Evolutionary conservation across 2,888 invertebrate species (phyloP), one percentile per base, ranked within the genome.

Genomic region (Campoplex capitator): DNA sequence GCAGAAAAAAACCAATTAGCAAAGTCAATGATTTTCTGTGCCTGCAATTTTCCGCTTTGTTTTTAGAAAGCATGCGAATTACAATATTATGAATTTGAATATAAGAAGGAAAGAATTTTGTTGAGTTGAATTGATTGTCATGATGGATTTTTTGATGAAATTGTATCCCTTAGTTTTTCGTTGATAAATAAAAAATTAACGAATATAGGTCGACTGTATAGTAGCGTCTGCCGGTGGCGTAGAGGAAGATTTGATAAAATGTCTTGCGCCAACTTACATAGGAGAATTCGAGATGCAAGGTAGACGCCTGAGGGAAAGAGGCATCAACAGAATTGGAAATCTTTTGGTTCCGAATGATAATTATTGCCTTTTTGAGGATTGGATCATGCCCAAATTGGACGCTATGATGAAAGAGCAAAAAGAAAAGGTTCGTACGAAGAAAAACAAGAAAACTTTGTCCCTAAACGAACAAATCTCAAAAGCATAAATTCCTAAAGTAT

Each of bases 231-330:
- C 99, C 0, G 99, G 99, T 0, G 99, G 99, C 0, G 96, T 99
- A 0, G 99, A 99, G 94, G 99, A 99, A 95, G 99, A 99, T 95
- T 96, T 99, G 70, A 99, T 99, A 67, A 99, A 99, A 95, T 99
- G 99, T 93, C 95, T 99, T 80, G 98, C 98, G 1, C 98, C 99
- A 0, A 99, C 99, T 0, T 99, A 96, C 91, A 94, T 99, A 76
- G 99, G 99, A 0, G 98, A 98, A 92, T 99, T 99, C 93, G 88
- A 89, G 56, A 95, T 99, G 79, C 96, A 96, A 90, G 99, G 99
- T 0, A 96, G 96, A 94, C 95, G 95, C 73, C 95, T 99, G 28
- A 95, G 99, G 78, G 97, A 97, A 18, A 96, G 97, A 78, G 99
- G 98, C 7, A 97, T 99, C 78, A 99, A 99, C 94, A 95, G 98